These are phyloP conservation scores for Notothenia coriiceps DNA, from an alignment of 2,113 vertebrate genomes.

Conservation along the genomic window DNA sequence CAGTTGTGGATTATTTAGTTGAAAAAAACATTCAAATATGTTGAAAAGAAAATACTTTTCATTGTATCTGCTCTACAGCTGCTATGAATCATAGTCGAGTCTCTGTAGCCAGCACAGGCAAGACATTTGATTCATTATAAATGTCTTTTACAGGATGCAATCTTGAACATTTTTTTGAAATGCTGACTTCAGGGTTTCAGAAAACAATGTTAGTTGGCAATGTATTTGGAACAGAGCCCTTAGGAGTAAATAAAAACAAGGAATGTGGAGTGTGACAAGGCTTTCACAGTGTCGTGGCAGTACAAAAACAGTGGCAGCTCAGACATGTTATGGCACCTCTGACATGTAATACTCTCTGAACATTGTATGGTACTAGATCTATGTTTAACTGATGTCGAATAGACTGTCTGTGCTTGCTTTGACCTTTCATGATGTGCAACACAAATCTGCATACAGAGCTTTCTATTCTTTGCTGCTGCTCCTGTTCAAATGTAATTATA, in stretches of 20 bases:
- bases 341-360: neutral
- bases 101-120: neutral
- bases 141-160: neutral
- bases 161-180: neutral
- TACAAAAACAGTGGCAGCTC: conserved; percentile 6
- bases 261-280: neutral
- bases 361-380: too few species aligned
- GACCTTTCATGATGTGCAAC: neutral
- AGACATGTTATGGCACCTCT: neutral
- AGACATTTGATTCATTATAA: neutral
- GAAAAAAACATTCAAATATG: neutral
- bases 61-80: neutral
- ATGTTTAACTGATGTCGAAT: neutral
- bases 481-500: neutral
- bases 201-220: neutral
- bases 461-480: neutral
- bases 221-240: conserved; percentile 9
- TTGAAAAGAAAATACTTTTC: neutral
- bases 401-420: neutral
- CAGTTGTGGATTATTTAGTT: neutral
- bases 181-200: neutral
- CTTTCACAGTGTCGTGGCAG: neutral
- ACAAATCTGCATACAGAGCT: neutral
- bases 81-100: too few species aligned
- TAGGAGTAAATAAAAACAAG: conserved; percentile 12